Base-by-base conservation (phyloP, 2,888 invertebrate genomes). In the Parthenolecanium corni region DNA sequence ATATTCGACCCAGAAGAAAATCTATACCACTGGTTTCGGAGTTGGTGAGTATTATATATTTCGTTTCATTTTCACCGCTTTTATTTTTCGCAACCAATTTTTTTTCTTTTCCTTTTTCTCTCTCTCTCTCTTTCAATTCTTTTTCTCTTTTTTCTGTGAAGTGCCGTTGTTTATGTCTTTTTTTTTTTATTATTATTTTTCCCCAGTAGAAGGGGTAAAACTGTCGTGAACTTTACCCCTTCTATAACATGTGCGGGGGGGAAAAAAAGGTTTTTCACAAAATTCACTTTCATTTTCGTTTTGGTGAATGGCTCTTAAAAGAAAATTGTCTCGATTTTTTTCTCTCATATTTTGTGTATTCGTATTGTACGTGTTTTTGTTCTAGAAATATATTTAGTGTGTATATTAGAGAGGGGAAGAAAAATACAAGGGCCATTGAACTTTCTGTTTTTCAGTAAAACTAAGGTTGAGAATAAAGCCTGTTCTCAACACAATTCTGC, bases 11-110 rank as follows among this genome's bases (percentile, higher is more conserved):
- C 44, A 81, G 94, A 71, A 82, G 95, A 73, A 97, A 97, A 78
- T 95, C 95, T 58, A 95, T 97, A 73, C 95, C 97, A 36, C 82
- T 97, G 72, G 97, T 98, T 71, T 96, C 96, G 66, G 98, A 98
- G 78, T 82, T 98, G 86, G 98, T 98, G 84, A 86, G 93, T 85
- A 70, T 52, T 49, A 49, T 21, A n/a, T n/a, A 21, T 49, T 56
- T 44, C 54, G 23, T 42, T 56, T 56, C 40, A 44, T 44, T 53
- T 47, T 49, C 20, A 25, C 36, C 20, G 58, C 58, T 58, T 58
- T 47, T 36, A 58, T 58, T 58, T 31, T 58, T 52, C 31, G 52
- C 52, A 52, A 47, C 47, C 31, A 31, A 31, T 31, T 31, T 31
- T 31, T 6, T 31, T 31, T 31, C 9, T 31, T 4, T 31, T 31